phyloP scores from a whole-genome alignment of 2,797 vertebrate species.

The Cygnus olor region DNA sequence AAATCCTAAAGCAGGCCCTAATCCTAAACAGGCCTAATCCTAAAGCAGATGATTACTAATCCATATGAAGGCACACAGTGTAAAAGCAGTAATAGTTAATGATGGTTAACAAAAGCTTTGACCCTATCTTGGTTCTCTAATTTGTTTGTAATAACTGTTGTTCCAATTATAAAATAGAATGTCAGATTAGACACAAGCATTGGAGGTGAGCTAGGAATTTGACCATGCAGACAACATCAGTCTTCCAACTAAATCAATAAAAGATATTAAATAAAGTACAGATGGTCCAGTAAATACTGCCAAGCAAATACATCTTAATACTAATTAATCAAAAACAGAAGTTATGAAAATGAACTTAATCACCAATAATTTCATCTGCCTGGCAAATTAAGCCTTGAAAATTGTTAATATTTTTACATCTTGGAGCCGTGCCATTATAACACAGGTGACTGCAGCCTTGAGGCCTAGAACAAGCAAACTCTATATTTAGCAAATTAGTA shows the following conservation, averaged over 20 bases:
- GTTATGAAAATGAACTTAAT: neutral
- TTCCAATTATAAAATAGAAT: neutral
- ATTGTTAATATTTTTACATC: neutral
- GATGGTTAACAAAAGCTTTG: neutral
- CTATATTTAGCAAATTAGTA: neutral
- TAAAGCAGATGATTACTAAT: neutral
- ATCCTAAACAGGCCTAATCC: neutral
- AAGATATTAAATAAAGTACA: neutral
- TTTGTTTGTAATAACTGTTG: neutral
- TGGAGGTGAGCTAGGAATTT: neutral
- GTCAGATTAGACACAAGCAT: neutral
- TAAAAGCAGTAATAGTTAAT: neutral
- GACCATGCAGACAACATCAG: neutral
- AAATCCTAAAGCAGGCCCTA: neutral
- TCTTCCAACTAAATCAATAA: neutral
- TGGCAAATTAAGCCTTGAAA: neutral
- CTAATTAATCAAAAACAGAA: slow-evolving; percentile 27
- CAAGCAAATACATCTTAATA: neutral
- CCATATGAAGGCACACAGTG: neutral
- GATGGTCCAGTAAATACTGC: neutral
- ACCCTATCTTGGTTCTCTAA: neutral
- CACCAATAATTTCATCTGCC: neutral
- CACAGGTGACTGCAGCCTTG: neutral
- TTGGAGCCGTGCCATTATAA: neutral
- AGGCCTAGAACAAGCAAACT: neutral